phyloP scores from a whole-genome alignment of 2,888 invertebrate genomes.

The Coecobrya sp. region DNA sequence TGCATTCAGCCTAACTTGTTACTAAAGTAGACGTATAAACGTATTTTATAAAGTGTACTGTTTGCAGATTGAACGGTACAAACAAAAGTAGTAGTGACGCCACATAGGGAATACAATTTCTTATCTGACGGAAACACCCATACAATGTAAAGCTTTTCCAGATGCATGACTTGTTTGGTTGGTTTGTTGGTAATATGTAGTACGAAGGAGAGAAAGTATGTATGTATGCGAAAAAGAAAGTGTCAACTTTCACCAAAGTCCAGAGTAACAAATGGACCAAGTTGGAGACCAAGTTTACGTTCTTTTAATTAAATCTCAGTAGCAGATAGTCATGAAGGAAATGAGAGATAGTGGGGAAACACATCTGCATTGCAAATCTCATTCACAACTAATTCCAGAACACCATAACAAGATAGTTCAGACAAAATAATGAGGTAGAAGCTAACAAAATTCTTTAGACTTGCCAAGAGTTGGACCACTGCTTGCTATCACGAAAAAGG shows the following conservation, averaged over 20 bases:
- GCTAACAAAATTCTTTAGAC: constrained; percentile 39
- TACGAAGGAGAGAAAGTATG: not conserved
- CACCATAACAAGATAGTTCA: constrained; percentile 66
- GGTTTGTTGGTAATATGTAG: constrained; percentile 54
- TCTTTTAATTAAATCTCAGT: constrained; percentile 81
- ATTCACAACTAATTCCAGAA: constrained; percentile 79
- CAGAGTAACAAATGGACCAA: constrained; percentile 80
- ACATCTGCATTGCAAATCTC: constrained; percentile 82
- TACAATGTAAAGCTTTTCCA: constrained; percentile 74
- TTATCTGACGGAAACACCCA: constrained; percentile 80
- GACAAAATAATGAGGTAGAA: constrained; percentile 67
- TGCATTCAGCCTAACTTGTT: not conserved
- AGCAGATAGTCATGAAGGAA: constrained; percentile 79
- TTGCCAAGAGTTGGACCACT: constrained; percentile 13
- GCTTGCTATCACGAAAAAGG: not conserved
- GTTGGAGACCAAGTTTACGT: constrained; percentile 75
- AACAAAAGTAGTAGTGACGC: constrained; percentile 24
- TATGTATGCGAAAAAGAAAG: constrained; percentile 61
- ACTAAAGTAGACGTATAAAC: not conserved
- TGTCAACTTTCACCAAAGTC: constrained; percentile 79
- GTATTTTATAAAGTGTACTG: not conserved
- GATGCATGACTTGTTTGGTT: constrained; percentile 24
- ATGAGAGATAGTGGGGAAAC: constrained; percentile 73
- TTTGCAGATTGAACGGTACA: constrained; percentile 63
- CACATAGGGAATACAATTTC: constrained; percentile 68